Conservation (phyloP, 2,797 vertebrate genomes). For the Heteromormyrus szaboi region DNA sequence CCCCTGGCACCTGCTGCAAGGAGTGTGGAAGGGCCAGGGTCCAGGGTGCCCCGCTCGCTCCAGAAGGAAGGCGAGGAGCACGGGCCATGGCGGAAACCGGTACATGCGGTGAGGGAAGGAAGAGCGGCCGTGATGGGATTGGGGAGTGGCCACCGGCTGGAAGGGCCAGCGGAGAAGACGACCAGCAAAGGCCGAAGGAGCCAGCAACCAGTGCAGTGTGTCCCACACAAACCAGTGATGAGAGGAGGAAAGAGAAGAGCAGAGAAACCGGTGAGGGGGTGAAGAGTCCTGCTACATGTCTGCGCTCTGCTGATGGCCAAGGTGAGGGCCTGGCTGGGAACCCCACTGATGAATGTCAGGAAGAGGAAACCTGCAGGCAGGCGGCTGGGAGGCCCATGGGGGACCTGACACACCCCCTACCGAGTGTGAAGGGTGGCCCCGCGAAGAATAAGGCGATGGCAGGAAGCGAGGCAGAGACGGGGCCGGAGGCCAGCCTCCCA, state of each 20-base stretch:
- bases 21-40: background rate
- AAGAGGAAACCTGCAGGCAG: background rate
- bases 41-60: background rate
- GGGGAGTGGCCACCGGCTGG: background rate
- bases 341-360: slow-evolving; percentile 24
- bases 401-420: background rate
- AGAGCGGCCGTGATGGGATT: background rate
- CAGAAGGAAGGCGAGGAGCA: background rate
- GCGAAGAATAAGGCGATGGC: background rate
- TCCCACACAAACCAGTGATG: background rate
- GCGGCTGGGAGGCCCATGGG: slow-evolving; percentile 11
- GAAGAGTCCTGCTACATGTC: slow-evolving; percentile 10
- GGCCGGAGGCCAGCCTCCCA: slow-evolving; percentile 13
- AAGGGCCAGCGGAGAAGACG: background rate
- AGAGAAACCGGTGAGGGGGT: slow-evolving; percentile 20
- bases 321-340: slow-evolving; percentile 19
- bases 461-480: background rate
- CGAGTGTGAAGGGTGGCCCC: background rate
- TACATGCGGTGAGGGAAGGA: background rate
- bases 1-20: slow-evolving; percentile 37
- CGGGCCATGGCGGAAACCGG: background rate
- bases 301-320: slow-evolving; percentile 21
- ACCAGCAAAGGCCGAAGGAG: background rate
- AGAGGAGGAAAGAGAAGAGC: slow-evolving; percentile 3
- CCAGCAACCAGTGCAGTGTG: background rate